Evolutionary conservation across 2,797 vertebrate genomes (phyloP).

Genomic region (Anguilla pacifica): DNA sequence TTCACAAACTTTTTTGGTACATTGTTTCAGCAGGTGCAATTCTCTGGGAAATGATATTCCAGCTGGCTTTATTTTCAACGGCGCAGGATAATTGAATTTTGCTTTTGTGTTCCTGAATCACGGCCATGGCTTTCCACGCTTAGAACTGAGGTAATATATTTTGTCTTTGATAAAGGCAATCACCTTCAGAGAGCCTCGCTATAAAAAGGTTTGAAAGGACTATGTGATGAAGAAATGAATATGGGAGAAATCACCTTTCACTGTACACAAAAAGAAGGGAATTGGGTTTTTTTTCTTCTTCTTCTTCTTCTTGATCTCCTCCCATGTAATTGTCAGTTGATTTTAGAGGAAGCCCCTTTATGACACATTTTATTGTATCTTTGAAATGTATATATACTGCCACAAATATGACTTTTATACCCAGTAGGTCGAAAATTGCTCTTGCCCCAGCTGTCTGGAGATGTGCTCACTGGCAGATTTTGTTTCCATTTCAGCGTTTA

Average conservation of each 20-base stretch:
- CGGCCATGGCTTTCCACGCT: slow-evolving; percentile 33
- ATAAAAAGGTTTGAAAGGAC: slow-evolving; percentile 34
- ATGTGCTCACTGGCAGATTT: neutral
- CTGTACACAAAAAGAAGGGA: neutral
- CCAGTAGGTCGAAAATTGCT: neutral
- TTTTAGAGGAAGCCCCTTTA: slow-evolving; percentile 3
- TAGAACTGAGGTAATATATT: slow-evolving; percentile 35
- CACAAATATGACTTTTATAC: neutral
- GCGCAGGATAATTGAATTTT: slow-evolving; percentile 41
- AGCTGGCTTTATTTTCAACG: slow-evolving; percentile 27
- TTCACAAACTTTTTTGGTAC: slow-evolving; percentile 15
- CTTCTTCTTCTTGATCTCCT: slow-evolving; percentile 3
- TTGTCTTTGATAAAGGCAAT: slow-evolving; percentile 40
- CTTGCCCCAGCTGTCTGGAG: neutral
- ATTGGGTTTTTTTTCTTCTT: slow-evolving; percentile 5
- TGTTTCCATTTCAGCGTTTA: slow-evolving; percentile 11
- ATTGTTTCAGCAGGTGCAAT: slow-evolving; percentile 23
- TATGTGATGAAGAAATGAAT: slow-evolving; percentile 7
- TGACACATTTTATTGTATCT: neutral
- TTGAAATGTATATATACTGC: neutral
- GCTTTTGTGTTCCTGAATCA: slow-evolving; percentile 40
- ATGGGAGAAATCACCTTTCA: neutral
- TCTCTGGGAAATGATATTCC: slow-evolving; percentile 32
- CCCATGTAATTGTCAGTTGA: slow-evolving; percentile 2
- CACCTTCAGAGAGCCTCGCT: slow-evolving; percentile 28